Evolutionary conservation across 2,797 vertebrate species (phyloP).

Genomic region (Glossophaga mutica): DNA sequence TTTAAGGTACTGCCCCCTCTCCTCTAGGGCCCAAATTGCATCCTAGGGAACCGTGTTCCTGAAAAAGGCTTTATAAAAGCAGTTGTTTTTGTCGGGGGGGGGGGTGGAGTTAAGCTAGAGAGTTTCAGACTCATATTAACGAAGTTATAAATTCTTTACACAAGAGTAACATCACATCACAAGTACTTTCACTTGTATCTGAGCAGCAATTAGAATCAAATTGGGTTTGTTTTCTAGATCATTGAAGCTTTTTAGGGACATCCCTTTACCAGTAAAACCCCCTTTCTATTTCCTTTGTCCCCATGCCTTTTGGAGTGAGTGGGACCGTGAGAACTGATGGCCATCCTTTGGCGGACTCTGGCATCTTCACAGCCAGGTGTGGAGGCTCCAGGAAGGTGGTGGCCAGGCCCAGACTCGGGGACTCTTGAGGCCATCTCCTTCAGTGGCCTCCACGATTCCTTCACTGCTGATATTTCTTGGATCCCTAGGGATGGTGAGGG

Average conservation of each 20-base stretch:
- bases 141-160: not conserved
- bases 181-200: not conserved
- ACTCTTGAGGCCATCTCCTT: not conserved
- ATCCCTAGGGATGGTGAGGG: not conserved
- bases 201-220: not conserved
- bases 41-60: not conserved
- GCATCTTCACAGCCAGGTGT: not conserved
- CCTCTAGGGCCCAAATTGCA: not conserved
- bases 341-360: not conserved
- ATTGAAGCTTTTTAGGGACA: not conserved
- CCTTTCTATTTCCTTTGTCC: not conserved
- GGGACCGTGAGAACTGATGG: not conserved
- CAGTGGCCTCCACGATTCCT: not conserved
- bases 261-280: not conserved
- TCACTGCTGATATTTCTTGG: not conserved
- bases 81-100: not conserved
- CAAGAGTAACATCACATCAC: not conserved
- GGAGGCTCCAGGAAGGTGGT: not conserved
- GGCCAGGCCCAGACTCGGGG: not conserved
- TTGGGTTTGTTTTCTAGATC: slow-evolving; percentile 7
- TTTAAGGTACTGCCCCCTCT: slow-evolving; percentile 90
- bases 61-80: not conserved
- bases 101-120: not conserved
- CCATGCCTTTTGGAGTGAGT: not conserved
- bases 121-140: not conserved